Base-by-base conservation (phyloP, 2,888 invertebrate genomes). In the Scrobipalpa costella region DNA sequence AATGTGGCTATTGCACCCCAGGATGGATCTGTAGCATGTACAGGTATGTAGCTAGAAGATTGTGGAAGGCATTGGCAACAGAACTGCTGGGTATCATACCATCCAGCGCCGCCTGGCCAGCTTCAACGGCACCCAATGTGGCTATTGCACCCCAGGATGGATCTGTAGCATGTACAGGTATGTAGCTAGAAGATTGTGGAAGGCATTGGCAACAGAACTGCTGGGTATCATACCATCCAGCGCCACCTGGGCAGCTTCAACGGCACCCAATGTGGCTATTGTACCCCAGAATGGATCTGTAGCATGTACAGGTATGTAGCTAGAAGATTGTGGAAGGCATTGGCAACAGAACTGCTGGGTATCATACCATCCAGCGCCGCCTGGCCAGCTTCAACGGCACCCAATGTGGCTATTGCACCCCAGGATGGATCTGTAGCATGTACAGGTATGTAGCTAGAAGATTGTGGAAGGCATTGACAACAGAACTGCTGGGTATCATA, bases 21-120 rank as follows among this genome's bases (percentile, higher is more conserved):
- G 95, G 94, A 2, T 94, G 95, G 88, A 93, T 95, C 58, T 94
- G 94, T 94, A 93, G 92, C 74, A 94, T 95, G 94, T 92, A 93
- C 83, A 92, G 93, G 93, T 93, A 77, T 34, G 27, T 27, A n/a
- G n/a, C n/a, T n/a, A n/a, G n/a, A n/a, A n/a, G n/a, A n/a, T n/a
- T n/a, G n/a, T n/a, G n/a, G n/a, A n/a, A n/a, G n/a, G n/a, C n/a
- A n/a, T n/a, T n/a, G 95, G 95, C 15, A 93, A 92, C 74, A 92
- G 90, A 71, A 88, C 85, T 66, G 78, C 77, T 2, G 95, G 95
- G 6, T 94, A 94, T 73, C 93, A 95, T 74, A 88, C 92, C 21
- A 92, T 95, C 61, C 94, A 94, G 73, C 84, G 86, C 62, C 84
- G 92, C 0, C 79, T 95, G 64, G 93, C 93, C 34, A 85, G 92